Base-by-base conservation (phyloP, 2,113 vertebrate species). In the Henicopernis longicauda region DNA sequence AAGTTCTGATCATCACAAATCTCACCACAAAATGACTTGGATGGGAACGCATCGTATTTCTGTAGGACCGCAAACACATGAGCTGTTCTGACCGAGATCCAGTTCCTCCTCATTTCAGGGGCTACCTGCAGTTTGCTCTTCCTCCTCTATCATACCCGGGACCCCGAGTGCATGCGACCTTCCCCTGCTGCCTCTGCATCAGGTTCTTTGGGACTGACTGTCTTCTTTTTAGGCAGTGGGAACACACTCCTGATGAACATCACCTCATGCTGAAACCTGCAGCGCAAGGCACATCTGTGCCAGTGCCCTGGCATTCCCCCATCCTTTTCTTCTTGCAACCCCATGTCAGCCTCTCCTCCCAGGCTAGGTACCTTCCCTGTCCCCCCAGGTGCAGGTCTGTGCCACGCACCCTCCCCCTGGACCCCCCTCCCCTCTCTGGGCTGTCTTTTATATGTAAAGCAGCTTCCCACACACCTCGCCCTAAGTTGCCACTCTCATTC, bases 101-200 rank as follows among this genome's bases (percentile, higher is more conserved):
- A 8, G 7, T 11, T 85, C 25, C 21, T 84, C 10, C 32, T 72
- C 6, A 5, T 67, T 45, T 58, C n/a, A 42, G 42, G 36, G 18
- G 6, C 14, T 40, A 7, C 21, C 7, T 1, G 0, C 11, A 23
- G 29, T 50, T 72, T 72, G 26, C 15, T 57, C 34, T n/a, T 58
- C 4, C 5, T 13, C 11, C 11, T 59, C 44, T 36, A 1, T 25
- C n/a, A 6, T 3, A 18, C 0, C 2, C 40, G 18, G 44, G 20
- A 61, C 34, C 2, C n/a, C 0, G 0, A 44, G 23, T 10, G 4
- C 14, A 1, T 2, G 6, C 1, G 2, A 13, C 15, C 12, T 57
- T 58, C 8, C 4, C 23, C 42, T 61, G 29, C 17, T 66, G 34
- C 34, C 31, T 49, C 61, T 50, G 25, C 25, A 29, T 8, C 42